phyloP scores from a whole-genome alignment of 2,888 invertebrate species.

The Synanthedon myopaeformis region DNA sequence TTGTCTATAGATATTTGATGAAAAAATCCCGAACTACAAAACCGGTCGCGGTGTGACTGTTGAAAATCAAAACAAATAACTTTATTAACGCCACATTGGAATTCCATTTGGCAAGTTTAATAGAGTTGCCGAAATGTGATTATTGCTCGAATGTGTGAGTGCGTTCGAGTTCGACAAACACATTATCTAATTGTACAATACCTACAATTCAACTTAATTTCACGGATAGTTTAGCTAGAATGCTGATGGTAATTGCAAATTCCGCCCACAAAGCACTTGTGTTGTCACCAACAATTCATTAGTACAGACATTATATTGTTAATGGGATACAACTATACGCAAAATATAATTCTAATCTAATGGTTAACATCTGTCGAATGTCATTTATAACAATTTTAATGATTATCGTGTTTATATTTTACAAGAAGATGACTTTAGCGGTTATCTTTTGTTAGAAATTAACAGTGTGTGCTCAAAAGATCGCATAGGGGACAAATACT shows the following conservation, averaged over 20 bases:
- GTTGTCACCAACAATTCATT: no score
- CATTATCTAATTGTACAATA: background rate
- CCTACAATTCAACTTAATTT: background rate
- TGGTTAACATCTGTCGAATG: background rate
- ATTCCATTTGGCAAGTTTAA: slow-evolving; percentile 2
- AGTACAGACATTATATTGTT: background rate
- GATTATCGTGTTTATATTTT: no score
- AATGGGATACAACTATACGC: background rate
- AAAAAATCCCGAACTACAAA: no score
- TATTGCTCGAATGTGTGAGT: background rate
- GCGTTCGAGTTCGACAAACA: background rate
- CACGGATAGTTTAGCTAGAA: background rate
- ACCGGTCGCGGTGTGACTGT: no score
- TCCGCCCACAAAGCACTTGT: no score
- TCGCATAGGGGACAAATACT: no score
- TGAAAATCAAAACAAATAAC: background rate
- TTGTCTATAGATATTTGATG: no score
- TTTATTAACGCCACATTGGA: background rate
- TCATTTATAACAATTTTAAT: no score
- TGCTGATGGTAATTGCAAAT: no score
- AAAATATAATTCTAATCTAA: background rate
- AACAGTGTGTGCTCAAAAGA: no score
- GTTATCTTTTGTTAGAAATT: no score
- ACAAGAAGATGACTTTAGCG: no score
- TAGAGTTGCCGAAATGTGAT: slow-evolving; percentile 1